A percentile compares a stretch with the other conserved stretches of the same genome.
Conservation (phyloP, 2,797 vertebrate species). For the Scomberomorus guttatus region DNA sequence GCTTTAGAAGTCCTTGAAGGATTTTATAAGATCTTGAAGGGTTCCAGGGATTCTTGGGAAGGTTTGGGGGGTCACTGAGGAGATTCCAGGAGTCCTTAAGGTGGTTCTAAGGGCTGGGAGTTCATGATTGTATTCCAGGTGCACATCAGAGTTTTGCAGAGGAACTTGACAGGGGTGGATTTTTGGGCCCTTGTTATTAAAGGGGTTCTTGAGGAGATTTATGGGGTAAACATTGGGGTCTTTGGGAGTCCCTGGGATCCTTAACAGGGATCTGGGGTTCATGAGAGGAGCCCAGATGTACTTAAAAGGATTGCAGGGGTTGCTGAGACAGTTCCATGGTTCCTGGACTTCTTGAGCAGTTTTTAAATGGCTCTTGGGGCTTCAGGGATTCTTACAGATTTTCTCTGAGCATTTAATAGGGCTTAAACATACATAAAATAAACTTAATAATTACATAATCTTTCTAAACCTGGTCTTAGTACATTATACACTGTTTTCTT, state of each 20-base stretch:
- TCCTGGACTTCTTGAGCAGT: too few relatives aligned
- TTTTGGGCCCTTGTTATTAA: not conserved
- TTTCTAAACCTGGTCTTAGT: not conserved
- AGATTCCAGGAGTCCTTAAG: not conserved
- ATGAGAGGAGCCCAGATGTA: not conserved
- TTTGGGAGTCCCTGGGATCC: not conserved
- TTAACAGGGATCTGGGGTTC: not conserved
- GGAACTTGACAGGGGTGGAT: not conserved
- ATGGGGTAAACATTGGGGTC: too few relatives aligned
- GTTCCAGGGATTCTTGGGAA: not conserved
- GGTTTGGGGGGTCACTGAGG: not conserved
- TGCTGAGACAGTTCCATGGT: not conserved
- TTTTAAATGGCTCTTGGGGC: too few relatives aligned
- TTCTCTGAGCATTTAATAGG: too few relatives aligned
- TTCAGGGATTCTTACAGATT: too few relatives aligned
- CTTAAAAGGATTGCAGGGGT: not conserved
- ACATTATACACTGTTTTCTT: too few relatives aligned
- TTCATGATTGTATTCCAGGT: not conserved
- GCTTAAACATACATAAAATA: not conserved
- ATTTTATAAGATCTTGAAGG: too few relatives aligned
- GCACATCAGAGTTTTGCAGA: not conserved
- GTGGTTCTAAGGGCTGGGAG: not conserved
- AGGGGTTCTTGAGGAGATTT: not conserved
- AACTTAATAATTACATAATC: not conserved
- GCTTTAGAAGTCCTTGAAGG: not conserved